phyloP scores from a whole-genome alignment of 2,113 vertebrate species.

The Stegastes partitus region DNA sequence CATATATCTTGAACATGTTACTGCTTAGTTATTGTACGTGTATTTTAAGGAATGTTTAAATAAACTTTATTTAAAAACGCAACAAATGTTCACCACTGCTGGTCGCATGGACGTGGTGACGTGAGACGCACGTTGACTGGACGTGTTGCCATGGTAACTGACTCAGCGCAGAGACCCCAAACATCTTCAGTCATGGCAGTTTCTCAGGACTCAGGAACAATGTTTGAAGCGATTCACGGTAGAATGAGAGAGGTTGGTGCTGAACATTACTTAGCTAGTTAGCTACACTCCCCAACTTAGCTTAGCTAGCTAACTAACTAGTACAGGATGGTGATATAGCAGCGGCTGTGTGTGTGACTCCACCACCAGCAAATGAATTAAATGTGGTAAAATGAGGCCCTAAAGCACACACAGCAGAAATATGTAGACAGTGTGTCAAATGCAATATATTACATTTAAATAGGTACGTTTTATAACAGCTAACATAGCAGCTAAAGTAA shows the following conservation, averaged over 20 bases:
- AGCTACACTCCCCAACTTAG: not conserved
- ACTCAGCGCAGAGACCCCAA: not conserved
- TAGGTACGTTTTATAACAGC: too few relatives aligned
- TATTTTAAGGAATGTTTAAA: too few relatives aligned
- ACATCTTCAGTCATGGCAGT: not conserved
- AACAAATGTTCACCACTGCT: too few relatives aligned
- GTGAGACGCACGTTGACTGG: not conserved
- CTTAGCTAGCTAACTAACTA: not conserved
- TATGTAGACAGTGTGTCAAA: not conserved
- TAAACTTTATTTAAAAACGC: too few relatives aligned
- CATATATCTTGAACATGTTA: too few relatives aligned
- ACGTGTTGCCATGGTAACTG: slow-evolving; percentile 52
- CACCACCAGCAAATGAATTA: too few relatives aligned
- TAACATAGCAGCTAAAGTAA: too few relatives aligned
- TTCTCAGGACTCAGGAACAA: not conserved
- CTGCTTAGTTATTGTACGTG: too few relatives aligned
- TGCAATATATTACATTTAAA: not conserved
- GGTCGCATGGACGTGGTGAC: not conserved
- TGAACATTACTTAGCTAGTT: not conserved
- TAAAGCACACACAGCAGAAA: too few relatives aligned
- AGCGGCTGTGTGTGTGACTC: too few relatives aligned
- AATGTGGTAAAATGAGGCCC: too few relatives aligned
- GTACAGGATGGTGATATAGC: too few relatives aligned
- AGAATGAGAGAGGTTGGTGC: slow-evolving; percentile 68
- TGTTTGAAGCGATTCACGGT: slow-evolving; percentile 57